phyloP scores from a whole-genome alignment of 2,888 invertebrate species.

The Cheilosia soror region DNA sequence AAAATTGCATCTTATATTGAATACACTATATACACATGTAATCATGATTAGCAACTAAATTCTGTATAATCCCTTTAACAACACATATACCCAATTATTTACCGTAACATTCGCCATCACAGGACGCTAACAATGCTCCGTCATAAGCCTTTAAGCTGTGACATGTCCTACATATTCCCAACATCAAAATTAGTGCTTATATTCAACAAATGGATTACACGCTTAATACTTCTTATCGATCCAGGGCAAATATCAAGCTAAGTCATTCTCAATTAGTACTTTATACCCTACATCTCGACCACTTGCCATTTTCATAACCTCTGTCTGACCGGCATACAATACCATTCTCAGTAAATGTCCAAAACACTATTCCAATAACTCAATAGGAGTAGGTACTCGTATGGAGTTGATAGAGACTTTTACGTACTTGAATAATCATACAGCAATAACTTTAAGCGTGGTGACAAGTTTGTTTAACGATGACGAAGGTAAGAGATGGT shows the following conservation, averaged over 20 bases:
- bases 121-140: background rate
- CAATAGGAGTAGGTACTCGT: background rate
- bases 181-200: background rate
- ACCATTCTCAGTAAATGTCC: background rate
- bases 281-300: background rate
- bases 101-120: background rate
- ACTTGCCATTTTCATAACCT: background rate
- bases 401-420: background rate
- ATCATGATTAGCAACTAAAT: background rate
- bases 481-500: conserved; percentile 1
- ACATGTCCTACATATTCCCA: background rate
- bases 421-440: background rate
- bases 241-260: background rate
- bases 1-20: too few species aligned
- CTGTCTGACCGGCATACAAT: background rate
- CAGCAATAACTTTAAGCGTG: background rate
- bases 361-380: background rate
- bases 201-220: conserved; percentile 1
- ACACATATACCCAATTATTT: background rate
- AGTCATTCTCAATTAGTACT: background rate
- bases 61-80: background rate
- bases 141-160: background rate
- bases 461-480: background rate
- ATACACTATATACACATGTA: too few species aligned
- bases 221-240: background rate